phyloP scores from a whole-genome alignment of 1,140 invertebrate species.

The Antheraea pernyi region DNA sequence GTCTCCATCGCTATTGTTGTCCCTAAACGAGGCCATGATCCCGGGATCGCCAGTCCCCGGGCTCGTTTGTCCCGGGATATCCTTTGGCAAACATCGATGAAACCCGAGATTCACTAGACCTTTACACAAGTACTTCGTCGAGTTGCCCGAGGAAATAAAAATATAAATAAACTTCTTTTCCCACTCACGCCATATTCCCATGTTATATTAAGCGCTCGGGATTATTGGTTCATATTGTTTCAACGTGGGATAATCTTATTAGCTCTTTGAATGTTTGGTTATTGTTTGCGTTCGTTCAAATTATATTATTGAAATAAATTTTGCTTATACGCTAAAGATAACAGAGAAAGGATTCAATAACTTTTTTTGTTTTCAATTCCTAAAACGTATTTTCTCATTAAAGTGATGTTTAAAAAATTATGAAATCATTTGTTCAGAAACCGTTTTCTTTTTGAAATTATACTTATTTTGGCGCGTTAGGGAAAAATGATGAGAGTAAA shows the following conservation, averaged over 20 bases:
- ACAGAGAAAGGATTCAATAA: background rate
- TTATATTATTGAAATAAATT: background rate
- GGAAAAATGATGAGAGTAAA: no score
- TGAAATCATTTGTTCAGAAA: no score
- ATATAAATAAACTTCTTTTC: constrained; percentile 62
- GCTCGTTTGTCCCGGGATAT: constrained; percentile 72
- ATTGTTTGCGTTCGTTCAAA: constrained; percentile 9
- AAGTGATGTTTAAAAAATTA: no score
- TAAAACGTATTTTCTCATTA: no score
- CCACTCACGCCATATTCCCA: constrained; percentile 29
- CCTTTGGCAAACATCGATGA: constrained; percentile 70
- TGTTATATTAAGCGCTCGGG: constrained; percentile 31
- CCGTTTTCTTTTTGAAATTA: no score
- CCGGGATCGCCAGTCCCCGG: constrained; percentile 53
- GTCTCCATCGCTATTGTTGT: constrained; percentile 66
- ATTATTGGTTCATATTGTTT: constrained; percentile 55
- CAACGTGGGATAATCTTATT: constrained; percentile 30
- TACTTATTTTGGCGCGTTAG: no score
- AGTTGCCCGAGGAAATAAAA: constrained; percentile 51
- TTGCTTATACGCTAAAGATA: background rate
- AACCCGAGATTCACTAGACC: constrained; percentile 73
- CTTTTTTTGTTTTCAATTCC: no score
- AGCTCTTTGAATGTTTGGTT: constrained; percentile 12
- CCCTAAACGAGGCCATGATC: constrained; percentile 61
- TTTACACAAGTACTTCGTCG: constrained; percentile 66